phyloP scores from a whole-genome alignment of 2,888 invertebrate genomes.

The Amblyjoppa proteus region DNA sequence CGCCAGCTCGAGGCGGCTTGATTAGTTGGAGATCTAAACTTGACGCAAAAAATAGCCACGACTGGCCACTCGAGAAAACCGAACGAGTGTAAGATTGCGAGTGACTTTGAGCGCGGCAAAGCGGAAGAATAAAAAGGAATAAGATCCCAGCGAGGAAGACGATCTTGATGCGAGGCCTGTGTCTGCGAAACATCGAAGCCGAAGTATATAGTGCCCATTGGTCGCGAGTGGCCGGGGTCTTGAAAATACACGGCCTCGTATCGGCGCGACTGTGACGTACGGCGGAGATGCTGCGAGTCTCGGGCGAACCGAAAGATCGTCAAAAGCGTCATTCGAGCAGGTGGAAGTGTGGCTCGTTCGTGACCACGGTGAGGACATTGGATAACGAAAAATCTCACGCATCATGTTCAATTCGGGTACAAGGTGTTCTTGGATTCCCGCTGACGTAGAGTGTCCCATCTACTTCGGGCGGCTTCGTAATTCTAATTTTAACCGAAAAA shows the following conservation, averaged over 20 bases:
- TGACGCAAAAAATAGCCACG: constrained; percentile 60
- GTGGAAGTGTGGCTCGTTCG: constrained; percentile 46
- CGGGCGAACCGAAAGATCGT: constrained; percentile 26
- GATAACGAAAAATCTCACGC: constrained; percentile 54
- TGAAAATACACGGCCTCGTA: constrained; percentile 70
- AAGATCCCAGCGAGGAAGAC: constrained; percentile 25
- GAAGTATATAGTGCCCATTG: constrained; percentile 12
- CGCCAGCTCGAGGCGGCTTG: neutral
- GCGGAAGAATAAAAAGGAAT: constrained; percentile 38
- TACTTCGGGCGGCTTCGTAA: neutral
- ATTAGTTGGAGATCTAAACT: constrained; percentile 40
- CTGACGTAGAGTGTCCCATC: constrained; percentile 26
- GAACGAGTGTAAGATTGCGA: constrained; percentile 43
- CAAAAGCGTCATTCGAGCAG: constrained; percentile 55
- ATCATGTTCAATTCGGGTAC: constrained; percentile 49
- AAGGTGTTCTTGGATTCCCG: constrained; percentile 33
- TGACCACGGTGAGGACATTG: constrained; percentile 40
- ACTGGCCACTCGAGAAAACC: constrained; percentile 66
- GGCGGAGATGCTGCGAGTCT: constrained; percentile 11
- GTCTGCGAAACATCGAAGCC: constrained; percentile 62
- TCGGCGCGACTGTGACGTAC: constrained; percentile 61
- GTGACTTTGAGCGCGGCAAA: constrained; percentile 58
- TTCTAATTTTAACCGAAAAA: constrained; percentile 12
- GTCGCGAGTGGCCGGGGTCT: constrained; percentile 40
- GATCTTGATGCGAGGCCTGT: constrained; percentile 43